Evolutionary conservation across 2,113 vertebrate genomes (phyloP).

Genomic region (Isichthys henryi): DNA sequence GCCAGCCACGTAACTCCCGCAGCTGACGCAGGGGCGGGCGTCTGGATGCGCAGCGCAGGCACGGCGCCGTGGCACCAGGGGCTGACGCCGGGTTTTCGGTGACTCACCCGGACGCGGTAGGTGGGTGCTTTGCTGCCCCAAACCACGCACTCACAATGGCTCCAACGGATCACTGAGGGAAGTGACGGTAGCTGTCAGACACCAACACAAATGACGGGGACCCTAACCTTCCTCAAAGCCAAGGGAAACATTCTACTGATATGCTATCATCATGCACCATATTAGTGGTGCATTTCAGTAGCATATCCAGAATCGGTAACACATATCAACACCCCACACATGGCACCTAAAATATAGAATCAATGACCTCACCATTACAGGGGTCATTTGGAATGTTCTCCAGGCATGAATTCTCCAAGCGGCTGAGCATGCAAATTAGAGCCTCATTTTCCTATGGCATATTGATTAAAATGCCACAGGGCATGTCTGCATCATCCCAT

Average conservation of each 20-base stretch:
- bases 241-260: neutral
- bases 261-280: neutral
- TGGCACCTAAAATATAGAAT: neutral
- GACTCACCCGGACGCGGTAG: neutral
- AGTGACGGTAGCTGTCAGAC: neutral
- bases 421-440: neutral
- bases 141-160: neutral
- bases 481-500: neutral
- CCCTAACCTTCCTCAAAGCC: neutral
- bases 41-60: neutral
- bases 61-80: neutral
- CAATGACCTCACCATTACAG: neutral
- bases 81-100: neutral
- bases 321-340: neutral
- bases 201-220: neutral
- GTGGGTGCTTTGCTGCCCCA: neutral
- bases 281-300: neutral
- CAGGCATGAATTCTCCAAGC: slow-evolving; percentile 1
- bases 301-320: neutral
- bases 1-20: neutral
- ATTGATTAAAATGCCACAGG: slow-evolving; percentile 7
- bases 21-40: neutral
- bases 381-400: neutral
- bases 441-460: neutral
- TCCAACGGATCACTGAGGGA: neutral